phyloP scores from a whole-genome alignment of 2,113 vertebrate genomes.

The Protobothrops flavoviridis region DNA sequence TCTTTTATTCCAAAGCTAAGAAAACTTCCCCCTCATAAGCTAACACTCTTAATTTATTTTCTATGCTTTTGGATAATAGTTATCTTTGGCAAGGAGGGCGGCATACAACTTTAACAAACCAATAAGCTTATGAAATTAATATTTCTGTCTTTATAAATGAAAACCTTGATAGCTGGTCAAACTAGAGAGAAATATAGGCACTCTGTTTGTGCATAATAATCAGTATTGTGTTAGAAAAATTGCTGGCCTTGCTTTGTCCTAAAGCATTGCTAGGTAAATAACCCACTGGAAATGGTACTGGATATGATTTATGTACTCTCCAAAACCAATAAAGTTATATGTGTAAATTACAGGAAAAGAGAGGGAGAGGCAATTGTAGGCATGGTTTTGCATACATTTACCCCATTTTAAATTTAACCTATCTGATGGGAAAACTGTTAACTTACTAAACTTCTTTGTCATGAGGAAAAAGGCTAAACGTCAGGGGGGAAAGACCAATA shows the following conservation, averaged over 20 bases:
- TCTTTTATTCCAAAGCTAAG: conserved; percentile 23
- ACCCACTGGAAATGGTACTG: not conserved
- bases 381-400: not conserved
- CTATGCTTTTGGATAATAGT: conserved; percentile 16
- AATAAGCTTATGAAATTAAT: conserved; percentile 22
- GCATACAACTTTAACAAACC: not conserved
- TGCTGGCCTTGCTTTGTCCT: not conserved
- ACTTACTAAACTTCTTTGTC: not conserved
- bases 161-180: not conserved
- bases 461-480: not conserved
- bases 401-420: not conserved
- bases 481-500: not conserved
- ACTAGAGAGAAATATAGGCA: not conserved
- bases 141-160: not conserved
- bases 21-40: conserved; percentile 28
- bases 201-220: not conserved
- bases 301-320: not conserved
- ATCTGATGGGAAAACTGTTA: not conserved
- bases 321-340: not conserved
- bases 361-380: not conserved
- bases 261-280: not conserved
- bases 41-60: conserved; percentile 45
- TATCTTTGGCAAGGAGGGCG: too few relatives aligned
- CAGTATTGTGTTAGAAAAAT: not conserved
- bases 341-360: not conserved